These are phyloP conservation scores for Eleginops maclovinus DNA, from an alignment of 2,113 vertebrate genomes.

Conservation along the genomic window DNA sequence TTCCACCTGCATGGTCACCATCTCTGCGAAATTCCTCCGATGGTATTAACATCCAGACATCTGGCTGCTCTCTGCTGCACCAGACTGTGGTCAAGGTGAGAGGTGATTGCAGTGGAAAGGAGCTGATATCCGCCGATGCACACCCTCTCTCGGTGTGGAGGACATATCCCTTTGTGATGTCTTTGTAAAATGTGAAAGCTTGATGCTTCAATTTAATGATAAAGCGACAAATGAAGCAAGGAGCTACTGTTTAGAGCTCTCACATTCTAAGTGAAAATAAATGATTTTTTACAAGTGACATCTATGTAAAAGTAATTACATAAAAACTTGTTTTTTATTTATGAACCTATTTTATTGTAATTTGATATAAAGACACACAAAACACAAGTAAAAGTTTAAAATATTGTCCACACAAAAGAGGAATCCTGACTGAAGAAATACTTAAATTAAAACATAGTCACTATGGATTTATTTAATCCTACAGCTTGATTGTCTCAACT, in stretches of 20 bases:
- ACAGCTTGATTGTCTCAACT: not conserved
- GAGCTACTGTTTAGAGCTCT: not conserved
- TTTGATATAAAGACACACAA: not conserved
- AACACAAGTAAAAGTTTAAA: not conserved
- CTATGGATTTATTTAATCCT: not conserved
- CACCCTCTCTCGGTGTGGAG: slow-evolving; percentile 73
- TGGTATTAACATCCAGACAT: slow-evolving; percentile 45
- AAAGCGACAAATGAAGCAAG: not conserved
- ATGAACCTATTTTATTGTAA: not conserved
- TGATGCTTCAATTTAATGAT: not conserved
- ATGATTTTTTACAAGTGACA: not conserved
- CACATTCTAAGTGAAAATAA: not conserved
- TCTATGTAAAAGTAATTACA: not conserved
- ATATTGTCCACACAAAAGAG: not conserved
- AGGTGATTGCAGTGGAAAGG: slow-evolving; percentile 48
- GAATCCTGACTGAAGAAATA: not conserved
- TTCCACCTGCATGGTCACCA: slow-evolving; percentile 69
- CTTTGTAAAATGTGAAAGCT: slow-evolving; percentile 3
- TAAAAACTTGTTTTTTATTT: not conserved
- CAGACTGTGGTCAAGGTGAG: slow-evolving; percentile 26
- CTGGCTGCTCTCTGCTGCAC: slow-evolving; percentile 39
- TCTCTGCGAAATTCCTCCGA: slow-evolving; percentile 34
- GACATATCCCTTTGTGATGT: slow-evolving; percentile 33
- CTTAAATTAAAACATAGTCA: not conserved
- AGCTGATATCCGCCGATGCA: slow-evolving; percentile 45